A percentile compares a stretch with the other conserved stretches of the same genome.
phyloP scores from a whole-genome alignment of 2,797 vertebrate species.

The Esox lucius region DNA sequence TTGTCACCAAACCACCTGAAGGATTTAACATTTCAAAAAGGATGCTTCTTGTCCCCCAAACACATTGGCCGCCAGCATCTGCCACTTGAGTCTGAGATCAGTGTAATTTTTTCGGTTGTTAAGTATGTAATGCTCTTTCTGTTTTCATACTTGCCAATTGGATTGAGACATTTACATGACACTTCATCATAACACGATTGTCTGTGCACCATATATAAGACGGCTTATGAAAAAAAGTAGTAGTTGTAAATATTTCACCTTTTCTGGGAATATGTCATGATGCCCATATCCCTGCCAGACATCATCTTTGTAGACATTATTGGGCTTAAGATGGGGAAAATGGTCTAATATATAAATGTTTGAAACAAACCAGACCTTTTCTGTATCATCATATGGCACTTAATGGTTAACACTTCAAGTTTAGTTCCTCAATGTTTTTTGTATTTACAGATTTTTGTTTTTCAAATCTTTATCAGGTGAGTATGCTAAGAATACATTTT shows the following conservation, averaged over 20 bases:
- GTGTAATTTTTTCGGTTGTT: conserved; percentile 15
- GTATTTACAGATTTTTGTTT: conserved; percentile 25
- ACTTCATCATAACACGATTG: conserved; percentile 17
- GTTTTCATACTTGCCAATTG: conserved; percentile 17
- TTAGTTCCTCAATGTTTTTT: conserved; percentile 23
- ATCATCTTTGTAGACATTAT: conserved; percentile 16
- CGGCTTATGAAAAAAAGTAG: conserved; percentile 32
- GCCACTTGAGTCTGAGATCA: conserved; percentile 26
- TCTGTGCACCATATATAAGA: conserved; percentile 26
- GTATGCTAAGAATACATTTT: no score
- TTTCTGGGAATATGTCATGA: conserved; percentile 13
- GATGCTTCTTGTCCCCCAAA: conserved; percentile 7
- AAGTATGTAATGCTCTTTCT: not conserved
- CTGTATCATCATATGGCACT: conserved; percentile 52
- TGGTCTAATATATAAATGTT: conserved; percentile 9
- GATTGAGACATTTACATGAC: conserved; percentile 16
- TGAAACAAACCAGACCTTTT: conserved; percentile 45
- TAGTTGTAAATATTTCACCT: conserved; percentile 60
- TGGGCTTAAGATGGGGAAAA: conserved; percentile 24
- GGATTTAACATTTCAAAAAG: conserved; percentile 50
- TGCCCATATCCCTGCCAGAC: conserved; percentile 41
- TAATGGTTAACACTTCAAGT: conserved; percentile 51
- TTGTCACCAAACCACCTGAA: conserved; percentile 52
- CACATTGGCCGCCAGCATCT: conserved; percentile 24
- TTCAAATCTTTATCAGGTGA: no score